Conservation (phyloP, 2,113 vertebrate genomes). For the Tilapia sparmanii region DNA sequence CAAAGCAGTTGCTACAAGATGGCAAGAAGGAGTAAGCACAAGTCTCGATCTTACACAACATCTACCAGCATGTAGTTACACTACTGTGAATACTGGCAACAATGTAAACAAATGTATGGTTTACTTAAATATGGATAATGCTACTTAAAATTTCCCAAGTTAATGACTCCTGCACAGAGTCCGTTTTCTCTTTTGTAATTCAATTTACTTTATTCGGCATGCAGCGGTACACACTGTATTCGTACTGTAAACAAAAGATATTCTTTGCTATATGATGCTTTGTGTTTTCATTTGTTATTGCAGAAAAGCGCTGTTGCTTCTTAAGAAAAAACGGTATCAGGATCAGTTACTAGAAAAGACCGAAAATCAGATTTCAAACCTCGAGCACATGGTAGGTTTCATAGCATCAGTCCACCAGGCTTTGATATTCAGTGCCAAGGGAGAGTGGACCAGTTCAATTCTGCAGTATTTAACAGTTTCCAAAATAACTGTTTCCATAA, state of each 20-base stretch:
- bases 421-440: background rate
- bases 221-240: background rate
- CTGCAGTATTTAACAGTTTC: background rate
- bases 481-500: background rate
- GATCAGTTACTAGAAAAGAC: slow-evolving; percentile 88
- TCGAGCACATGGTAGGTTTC: slow-evolving; percentile 84
- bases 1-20: slow-evolving; percentile 81
- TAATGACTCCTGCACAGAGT: background rate
- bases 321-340: slow-evolving; percentile 92
- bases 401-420: background rate
- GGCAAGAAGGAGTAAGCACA: slow-evolving; percentile 84
- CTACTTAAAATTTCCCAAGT: background rate
- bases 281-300: background rate
- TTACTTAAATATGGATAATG: background rate
- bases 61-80: background rate
- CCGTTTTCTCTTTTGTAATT: background rate
- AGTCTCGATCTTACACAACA: background rate
- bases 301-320: slow-evolving; percentile 85
- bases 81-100: background rate
- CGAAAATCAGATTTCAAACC: slow-evolving; percentile 87
- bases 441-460: background rate
- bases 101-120: background rate
- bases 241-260: background rate
- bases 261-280: background rate
- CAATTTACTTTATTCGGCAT: background rate